Conservation (phyloP, 2,797 vertebrate genomes). For the Echeneis naucrates region DNA sequence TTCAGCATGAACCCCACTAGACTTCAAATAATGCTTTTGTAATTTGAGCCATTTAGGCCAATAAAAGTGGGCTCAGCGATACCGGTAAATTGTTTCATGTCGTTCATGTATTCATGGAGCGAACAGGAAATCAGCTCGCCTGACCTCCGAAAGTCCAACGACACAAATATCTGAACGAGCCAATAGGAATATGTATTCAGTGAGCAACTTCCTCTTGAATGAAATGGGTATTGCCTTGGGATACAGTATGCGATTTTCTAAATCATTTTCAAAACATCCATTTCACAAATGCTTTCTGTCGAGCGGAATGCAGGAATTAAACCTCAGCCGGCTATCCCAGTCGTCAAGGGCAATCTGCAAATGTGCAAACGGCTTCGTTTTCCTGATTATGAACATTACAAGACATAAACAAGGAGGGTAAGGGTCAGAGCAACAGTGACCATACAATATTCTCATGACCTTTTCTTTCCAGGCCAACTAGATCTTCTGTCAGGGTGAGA, state of each 20-base stretch:
- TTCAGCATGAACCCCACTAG: background rate
- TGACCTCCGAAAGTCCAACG: background rate
- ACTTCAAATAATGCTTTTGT: too few relatives aligned
- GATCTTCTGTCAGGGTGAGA: conserved; percentile 30
- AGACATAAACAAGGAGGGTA: background rate
- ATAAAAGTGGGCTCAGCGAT: too few relatives aligned
- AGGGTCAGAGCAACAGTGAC: conserved; percentile 1
- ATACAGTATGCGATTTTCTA: background rate
- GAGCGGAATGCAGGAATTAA: background rate
- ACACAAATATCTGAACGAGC: background rate
- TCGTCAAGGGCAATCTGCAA: background rate
- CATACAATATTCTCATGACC: conserved; percentile 28
- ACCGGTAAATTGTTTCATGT: background rate
- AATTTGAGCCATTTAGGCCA: too few relatives aligned
- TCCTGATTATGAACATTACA: conserved; percentile 6
- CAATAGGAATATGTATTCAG: background rate
- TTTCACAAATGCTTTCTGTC: background rate
- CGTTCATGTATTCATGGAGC: background rate
- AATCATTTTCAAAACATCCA: background rate
- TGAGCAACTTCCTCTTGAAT: background rate
- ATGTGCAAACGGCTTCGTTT: background rate
- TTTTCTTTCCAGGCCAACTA: conserved; percentile 18
- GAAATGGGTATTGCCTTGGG: background rate
- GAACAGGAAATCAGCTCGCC: too few relatives aligned
- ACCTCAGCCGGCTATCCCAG: background rate